Percentiles rank a stretch among this genome's conserved stretches.
Conservation (phyloP, 2,113 vertebrate species). For the western clawed frog (Xenopus tropicalis) region UCB_Xtro_10.0 CM004451.2:21276001-21276500, state of each 20-base stretch:
- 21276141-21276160: no score
- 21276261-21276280: conserved; percentile 41
- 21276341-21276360: neutral
- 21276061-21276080: no score
- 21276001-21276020: no score
- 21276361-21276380: neutral
- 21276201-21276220: no score
- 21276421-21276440: neutral
- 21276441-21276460: neutral
- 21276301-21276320: conserved; percentile 26
- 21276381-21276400: neutral
- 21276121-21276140: no score
- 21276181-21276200: no score
- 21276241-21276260: conserved; percentile 40
- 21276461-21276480: neutral
- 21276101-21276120: no score
- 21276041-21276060: no score
- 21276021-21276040: no score
- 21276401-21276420: neutral
- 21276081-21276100: no score
- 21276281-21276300: conserved; percentile 43
- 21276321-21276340: conserved; percentile 11
- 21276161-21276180: no score
- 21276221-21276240: neutral
- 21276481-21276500: neutral